Percentiles rank a stretch among this genome's conserved stretches.
Evolutionary conservation across 2,797 vertebrate genomes (phyloP).

Genomic region (Pangasius krempfi): DNA sequence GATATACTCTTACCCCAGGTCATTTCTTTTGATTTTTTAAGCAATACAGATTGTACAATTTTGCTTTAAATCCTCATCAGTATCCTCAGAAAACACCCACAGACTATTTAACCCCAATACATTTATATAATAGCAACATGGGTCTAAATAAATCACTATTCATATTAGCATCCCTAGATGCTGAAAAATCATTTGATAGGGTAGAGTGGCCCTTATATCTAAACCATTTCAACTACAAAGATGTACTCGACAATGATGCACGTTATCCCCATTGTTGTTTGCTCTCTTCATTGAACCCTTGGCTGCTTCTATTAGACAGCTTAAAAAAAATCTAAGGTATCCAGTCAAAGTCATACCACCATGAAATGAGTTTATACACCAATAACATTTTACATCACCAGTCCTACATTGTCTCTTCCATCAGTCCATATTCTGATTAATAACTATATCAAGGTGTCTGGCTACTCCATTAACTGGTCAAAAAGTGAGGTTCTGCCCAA

Average conservation of each 20-base stretch:
- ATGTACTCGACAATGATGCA: not conserved
- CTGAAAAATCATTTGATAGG: not conserved
- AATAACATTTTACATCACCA: no score
- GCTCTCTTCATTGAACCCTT: not conserved
- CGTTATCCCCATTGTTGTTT: not conserved
- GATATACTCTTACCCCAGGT: not conserved
- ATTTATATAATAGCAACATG: not conserved
- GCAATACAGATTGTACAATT: not conserved
- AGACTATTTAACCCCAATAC: not conserved
- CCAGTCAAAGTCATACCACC: not conserved
- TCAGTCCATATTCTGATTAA: not conserved
- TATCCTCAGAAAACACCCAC: not conserved
- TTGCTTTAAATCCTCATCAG: not conserved
- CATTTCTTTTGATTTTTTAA: not conserved
- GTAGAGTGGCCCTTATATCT: not conserved
- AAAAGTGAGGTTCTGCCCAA: not conserved
- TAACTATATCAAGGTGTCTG: not conserved
- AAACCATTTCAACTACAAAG: not conserved
- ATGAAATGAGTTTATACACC: no score
- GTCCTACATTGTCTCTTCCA: no score
- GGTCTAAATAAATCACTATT: not conserved
- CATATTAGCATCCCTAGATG: not conserved
- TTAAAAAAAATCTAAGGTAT: no score
- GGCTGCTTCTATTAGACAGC: no score
- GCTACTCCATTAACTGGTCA: not conserved